A percentile compares a stretch with the other conserved stretches of the same genome.
phyloP scores from a whole-genome alignment of 2,888 invertebrate species.

The Prosapia bicincta region DNA sequence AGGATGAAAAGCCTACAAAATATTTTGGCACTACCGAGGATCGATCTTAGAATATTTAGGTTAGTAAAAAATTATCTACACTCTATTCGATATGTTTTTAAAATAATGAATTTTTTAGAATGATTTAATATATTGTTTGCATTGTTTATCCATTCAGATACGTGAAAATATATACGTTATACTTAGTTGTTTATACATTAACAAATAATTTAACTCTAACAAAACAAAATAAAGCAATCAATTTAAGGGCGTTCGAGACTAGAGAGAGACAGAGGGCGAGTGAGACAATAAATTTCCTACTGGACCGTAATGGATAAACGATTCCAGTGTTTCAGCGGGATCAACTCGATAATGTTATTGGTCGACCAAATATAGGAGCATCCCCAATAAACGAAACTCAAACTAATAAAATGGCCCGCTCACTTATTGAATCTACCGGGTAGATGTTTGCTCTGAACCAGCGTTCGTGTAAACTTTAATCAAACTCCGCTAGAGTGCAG shows the following conservation, averaged over 20 bases:
- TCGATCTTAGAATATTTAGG: too few relatives aligned
- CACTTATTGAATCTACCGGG: constrained; percentile 36
- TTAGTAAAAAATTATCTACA: too few relatives aligned
- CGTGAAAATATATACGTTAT: too few relatives aligned
- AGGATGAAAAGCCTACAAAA: too few relatives aligned
- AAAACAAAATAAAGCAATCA: too few relatives aligned
- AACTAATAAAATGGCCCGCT: constrained; percentile 36
- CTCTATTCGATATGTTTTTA: too few relatives aligned
- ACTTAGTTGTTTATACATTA: too few relatives aligned
- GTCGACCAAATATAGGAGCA: constrained; percentile 27
- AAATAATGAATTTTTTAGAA: too few relatives aligned
- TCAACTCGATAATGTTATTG: constrained; percentile 39
- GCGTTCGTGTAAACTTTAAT: constrained; percentile 41
- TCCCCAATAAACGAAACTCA: constrained; percentile 13
- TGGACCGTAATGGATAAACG: constrained; percentile 17
- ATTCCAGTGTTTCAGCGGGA: constrained; percentile 37
- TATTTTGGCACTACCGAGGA: too few relatives aligned
- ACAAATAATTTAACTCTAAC: too few relatives aligned
- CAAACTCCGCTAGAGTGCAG: constrained; percentile 31
- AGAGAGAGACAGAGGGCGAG: not conserved
- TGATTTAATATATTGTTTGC: too few relatives aligned
- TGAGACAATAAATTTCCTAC: not conserved
- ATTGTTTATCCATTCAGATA: too few relatives aligned
- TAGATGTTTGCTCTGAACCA: constrained; percentile 35
- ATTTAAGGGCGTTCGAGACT: not conserved